A percentile compares a stretch with the other conserved stretches of the same genome.
Conservation (phyloP, 1,140 invertebrate genomes). For the Listronotus bonariensis region DNA sequence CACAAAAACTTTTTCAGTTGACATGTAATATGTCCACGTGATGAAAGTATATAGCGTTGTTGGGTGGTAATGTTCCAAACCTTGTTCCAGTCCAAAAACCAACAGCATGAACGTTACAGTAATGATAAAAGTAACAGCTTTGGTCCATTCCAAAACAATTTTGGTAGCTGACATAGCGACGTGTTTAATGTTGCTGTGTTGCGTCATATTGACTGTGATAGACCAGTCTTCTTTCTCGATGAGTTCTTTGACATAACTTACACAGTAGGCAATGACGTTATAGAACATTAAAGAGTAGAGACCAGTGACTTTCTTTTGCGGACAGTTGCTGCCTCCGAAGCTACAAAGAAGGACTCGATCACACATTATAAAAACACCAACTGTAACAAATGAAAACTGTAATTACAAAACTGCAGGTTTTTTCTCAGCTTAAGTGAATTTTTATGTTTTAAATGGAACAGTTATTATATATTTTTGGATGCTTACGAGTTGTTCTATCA, state of each 20-base stretch:
- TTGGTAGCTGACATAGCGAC: conserved; percentile 82
- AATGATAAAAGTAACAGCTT: conserved; percentile 78
- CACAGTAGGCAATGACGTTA: conserved; percentile 77
- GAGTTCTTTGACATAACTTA: conserved; percentile 73
- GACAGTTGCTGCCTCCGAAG: conserved; percentile 55
- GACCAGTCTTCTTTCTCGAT: conserved; percentile 77
- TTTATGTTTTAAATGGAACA: no score
- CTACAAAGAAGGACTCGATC: conserved; percentile 61
- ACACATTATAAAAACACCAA: conserved; percentile 74
- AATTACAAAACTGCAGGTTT: neutral
- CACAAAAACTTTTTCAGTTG: conserved; percentile 74
- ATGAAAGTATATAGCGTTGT: conserved; percentile 66
- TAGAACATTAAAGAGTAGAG: conserved; percentile 82
- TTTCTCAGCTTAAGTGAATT: no score
- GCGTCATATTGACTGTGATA: conserved; percentile 72
- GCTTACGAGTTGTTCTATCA: no score
- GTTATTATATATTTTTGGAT: no score
- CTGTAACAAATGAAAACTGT: conserved; percentile 58
- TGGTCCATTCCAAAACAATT: conserved; percentile 81
- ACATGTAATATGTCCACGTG: conserved; percentile 71
- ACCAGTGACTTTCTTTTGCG: conserved; percentile 67
- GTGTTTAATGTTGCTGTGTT: conserved; percentile 73
- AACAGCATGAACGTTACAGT: conserved; percentile 78
- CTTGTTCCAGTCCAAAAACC: conserved; percentile 75
- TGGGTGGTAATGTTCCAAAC: conserved; percentile 73